Evolutionary conservation across 2,113 vertebrate species (phyloP).

Genomic region (Engraulis encrasicolus): DNA sequence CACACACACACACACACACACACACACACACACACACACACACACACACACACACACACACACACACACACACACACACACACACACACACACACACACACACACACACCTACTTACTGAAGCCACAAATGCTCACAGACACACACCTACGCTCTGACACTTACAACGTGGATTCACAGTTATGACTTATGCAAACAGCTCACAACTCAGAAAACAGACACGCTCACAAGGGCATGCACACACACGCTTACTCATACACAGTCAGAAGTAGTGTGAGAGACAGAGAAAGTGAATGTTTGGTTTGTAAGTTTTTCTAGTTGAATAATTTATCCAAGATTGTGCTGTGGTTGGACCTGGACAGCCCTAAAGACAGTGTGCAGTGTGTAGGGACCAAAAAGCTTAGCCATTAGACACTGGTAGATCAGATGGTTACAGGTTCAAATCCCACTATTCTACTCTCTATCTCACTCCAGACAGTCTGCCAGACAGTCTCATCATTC

Average conservation of each 20-base stretch:
- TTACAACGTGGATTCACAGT: not conserved
- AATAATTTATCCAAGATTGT: not conserved
- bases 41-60: not conserved
- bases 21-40: not conserved
- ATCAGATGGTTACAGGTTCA: too few species aligned
- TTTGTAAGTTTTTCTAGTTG: not conserved
- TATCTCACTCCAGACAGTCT: too few species aligned
- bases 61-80: not conserved
- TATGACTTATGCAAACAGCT: not conserved
- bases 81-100: not conserved
- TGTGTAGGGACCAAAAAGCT: too few species aligned
- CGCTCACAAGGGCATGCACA: not conserved
- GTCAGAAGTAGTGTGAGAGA: not conserved
- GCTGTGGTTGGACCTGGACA: not conserved
- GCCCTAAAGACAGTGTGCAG: not conserved
- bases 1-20: not conserved
- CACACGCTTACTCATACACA: not conserved
- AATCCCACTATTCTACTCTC: too few species aligned
- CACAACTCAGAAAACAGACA: not conserved
- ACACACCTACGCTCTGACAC: not conserved
- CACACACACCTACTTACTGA: not conserved
- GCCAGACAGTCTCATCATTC: too few species aligned
- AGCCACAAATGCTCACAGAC: too few species aligned
- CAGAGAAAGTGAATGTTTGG: not conserved
- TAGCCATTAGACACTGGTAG: too few species aligned